These are phyloP conservation scores for Diarsia brunnea DNA, from an alignment of 2,888 invertebrate genomes.

Conservation along the genomic window DNA sequence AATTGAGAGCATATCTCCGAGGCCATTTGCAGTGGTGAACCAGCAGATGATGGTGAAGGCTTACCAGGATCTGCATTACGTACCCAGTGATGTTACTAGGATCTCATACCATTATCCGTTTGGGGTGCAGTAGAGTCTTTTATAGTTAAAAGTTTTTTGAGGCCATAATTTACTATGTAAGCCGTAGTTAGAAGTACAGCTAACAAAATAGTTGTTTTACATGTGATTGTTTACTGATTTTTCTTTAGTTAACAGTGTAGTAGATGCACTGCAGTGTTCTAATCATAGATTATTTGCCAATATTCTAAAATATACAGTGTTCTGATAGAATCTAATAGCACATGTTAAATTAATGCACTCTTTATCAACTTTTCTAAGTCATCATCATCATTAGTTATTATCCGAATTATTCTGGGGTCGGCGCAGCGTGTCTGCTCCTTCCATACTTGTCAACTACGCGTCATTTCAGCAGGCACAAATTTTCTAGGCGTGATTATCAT, in stretches of 20 bases:
- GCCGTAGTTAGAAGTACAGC: constrained; percentile 44
- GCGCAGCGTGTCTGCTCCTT: too few species aligned
- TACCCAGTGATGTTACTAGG: constrained; percentile 85
- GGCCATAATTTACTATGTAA: constrained; percentile 60
- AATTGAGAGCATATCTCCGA: constrained; percentile 87
- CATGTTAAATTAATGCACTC: constrained; percentile 37
- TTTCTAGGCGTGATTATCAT: too few species aligned
- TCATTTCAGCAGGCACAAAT: too few species aligned
- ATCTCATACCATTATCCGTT: constrained; percentile 88
- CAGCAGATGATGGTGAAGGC: constrained; percentile 90
- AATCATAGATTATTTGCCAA: not conserved
- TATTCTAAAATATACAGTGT: not conserved
- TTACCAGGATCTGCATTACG: constrained; percentile 87
- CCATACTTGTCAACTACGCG: too few species aligned
- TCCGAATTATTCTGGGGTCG: too few species aligned
- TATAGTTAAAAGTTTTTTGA: constrained; percentile 30
- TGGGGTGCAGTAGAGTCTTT: constrained; percentile 81
- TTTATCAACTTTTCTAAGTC: not conserved
- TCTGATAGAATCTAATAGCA: not conserved
- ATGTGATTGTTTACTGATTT: constrained; percentile 37
- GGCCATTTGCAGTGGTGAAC: constrained; percentile 86
- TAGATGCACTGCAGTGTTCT: constrained; percentile 11
- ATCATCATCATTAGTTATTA: not conserved
- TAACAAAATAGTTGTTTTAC: constrained; percentile 49
- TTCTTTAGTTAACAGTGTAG: constrained; percentile 19